These are phyloP conservation scores for Chydorus sphaericus DNA, from an alignment of 2,888 invertebrate species.

Conservation along the genomic window DNA sequence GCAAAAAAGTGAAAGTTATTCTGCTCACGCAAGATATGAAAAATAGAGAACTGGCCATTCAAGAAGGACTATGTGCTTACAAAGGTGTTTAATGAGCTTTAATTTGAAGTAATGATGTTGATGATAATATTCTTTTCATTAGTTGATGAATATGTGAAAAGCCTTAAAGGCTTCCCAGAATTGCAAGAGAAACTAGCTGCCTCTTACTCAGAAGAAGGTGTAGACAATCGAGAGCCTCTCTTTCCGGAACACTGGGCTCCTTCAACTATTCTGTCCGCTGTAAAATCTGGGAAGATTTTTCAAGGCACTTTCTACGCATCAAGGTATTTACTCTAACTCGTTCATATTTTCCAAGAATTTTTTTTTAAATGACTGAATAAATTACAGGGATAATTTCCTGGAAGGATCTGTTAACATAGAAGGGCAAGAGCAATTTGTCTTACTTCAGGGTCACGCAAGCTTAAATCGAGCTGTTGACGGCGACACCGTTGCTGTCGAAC, in stretches of 20 bases:
- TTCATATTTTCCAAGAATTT: no score
- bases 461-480: constrained; percentile 90
- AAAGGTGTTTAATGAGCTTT: constrained; percentile 38
- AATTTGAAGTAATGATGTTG: background rate
- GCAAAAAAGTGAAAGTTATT: constrained; percentile 43
- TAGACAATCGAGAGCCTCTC: constrained; percentile 43
- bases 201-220: constrained; percentile 24
- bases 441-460: constrained; percentile 68
- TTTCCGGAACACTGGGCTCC: constrained; percentile 75
- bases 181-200: constrained; percentile 64
- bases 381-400: constrained; percentile 83
- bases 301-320: constrained; percentile 43
- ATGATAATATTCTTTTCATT: constrained; percentile 22
- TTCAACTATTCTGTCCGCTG: constrained; percentile 57
- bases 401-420: constrained; percentile 78
- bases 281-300: constrained; percentile 54
- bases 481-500: constrained; percentile 78
- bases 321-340: background rate
- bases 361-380: constrained; percentile 36
- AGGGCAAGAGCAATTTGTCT: constrained; percentile 55
- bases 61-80: constrained; percentile 51
- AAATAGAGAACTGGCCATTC: constrained; percentile 53
- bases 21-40: constrained; percentile 71
- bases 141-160: constrained; percentile 63
- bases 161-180: constrained; percentile 46